Evolutionary conservation across 2,113 vertebrate species (phyloP), one percentile per base, ranked within the genome.

Genomic region (Litocranius walleri): DNA sequence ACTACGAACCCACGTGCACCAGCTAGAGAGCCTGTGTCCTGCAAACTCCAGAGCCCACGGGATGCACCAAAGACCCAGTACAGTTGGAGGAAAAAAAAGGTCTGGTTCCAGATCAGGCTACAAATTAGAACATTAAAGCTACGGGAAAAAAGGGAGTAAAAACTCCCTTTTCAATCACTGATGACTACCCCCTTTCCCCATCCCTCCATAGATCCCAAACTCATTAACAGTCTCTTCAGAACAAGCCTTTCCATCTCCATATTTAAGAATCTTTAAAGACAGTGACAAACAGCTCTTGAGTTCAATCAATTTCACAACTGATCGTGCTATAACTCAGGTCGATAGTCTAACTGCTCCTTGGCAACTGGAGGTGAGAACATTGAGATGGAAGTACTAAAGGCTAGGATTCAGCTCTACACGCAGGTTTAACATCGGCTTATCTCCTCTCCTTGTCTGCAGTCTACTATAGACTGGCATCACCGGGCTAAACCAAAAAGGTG

Each of bases 261-360:
- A 52, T 50, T 96, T 77, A 67, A 91, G 29, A 89, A 94, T 93
- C 86, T 91, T 89, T 80, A 88, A 92, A 86, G 77, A 97, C 25
- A 71, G 74, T 88, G 77, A 88, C 52, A 50, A 27, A 56, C 9
- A 71, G n/a, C 45, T 74, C 50, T 50, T 2, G 23, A 50, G 29
- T 14, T 78, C 71, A 90, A 64, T 62, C 56, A 71, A 15, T 89
- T 93, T 95, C 50, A 59, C 78, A 88, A 95, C 50, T 36, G 57
- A 67, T 27, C 50, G 40, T 36, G 17, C 61, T 64, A 64, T 43
- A 83, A 89, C 88, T 96, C 30, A 59, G 25, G 95, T 96, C 43
- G 64, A 30, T 92, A 88, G 27, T 97, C 82, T 67, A 67, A 91
- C 8, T 29, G 74, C 56, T 80, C 45, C 81, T 67, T 88, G n/a